phyloP scores from a whole-genome alignment of 2,113 vertebrate species.

The Calonectris borealis region DNA sequence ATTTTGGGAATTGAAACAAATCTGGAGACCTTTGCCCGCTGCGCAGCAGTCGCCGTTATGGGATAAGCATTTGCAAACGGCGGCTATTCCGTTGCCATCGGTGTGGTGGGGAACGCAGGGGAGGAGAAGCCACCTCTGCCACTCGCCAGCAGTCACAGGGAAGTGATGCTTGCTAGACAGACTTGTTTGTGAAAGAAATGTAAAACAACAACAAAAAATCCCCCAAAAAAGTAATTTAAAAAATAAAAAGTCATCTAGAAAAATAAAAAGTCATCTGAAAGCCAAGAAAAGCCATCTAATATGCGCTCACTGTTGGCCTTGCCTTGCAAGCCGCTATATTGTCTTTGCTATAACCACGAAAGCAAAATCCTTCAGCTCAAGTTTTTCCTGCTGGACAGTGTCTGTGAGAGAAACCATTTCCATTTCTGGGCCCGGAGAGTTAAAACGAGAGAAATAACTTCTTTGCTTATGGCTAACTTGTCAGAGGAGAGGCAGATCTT shows the following conservation, averaged over 20 bases:
- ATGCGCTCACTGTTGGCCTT: neutral
- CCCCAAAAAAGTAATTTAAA: too few species aligned
- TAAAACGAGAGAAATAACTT: neutral
- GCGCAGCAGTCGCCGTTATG: accelerated
- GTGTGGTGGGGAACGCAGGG: neutral
- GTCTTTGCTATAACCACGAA: neutral
- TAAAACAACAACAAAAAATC: neutral
- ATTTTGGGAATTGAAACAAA: neutral
- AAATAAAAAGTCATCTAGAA: neutral
- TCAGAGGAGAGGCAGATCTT: neutral
- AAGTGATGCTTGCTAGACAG: neutral
- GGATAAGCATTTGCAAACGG: neutral
- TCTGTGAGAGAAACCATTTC: neutral
- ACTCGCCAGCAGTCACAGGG: neutral
- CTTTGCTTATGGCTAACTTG: neutral
- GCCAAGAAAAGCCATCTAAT: neutral
- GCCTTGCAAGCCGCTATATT: neutral
- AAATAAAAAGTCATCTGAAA: neutral
- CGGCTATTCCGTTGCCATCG: accelerated
- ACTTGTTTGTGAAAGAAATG: neutral
- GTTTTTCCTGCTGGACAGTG: neutral
- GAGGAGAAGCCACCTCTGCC: neutral
- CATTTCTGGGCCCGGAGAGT: neutral
- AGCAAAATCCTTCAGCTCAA: neutral
- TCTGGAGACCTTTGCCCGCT: neutral